A percentile compares a stretch with the other conserved stretches of the same genome.
Conservation (phyloP, 2,888 invertebrate genomes). For the Hybos culiciformis region DNA sequence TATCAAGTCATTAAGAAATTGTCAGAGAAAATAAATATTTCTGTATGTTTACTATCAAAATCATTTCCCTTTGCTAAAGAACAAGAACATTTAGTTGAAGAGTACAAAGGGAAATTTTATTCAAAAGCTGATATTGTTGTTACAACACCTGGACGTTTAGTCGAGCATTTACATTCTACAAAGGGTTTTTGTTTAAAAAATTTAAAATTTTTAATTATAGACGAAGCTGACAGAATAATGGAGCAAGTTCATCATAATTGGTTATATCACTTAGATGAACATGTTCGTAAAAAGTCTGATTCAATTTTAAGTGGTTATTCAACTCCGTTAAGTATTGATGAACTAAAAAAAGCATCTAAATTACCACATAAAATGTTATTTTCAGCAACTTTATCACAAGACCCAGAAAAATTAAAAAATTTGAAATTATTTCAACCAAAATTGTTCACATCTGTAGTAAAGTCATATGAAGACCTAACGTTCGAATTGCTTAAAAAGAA, state of each 20-base stretch:
- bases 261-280: constrained; percentile 66
- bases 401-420: constrained; percentile 86
- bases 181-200: constrained; percentile 58
- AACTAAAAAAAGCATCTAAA: constrained; percentile 20
- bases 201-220: constrained; percentile 73
- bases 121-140: constrained; percentile 66
- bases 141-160: constrained; percentile 84
- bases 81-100: constrained; percentile 47
- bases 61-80: constrained; percentile 51
- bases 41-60: constrained; percentile 56
- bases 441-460: constrained; percentile 63
- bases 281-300: constrained; percentile 41
- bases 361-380: constrained; percentile 80
- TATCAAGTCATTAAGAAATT: constrained; percentile 66
- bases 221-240: constrained; percentile 94
- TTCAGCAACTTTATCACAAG: constrained; percentile 94
- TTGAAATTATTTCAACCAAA: constrained; percentile 84
- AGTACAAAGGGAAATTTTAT: constrained; percentile 32
- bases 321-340: constrained; percentile 26
- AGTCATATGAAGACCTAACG: constrained; percentile 20
- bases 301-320: constrained; percentile 38
- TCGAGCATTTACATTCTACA: constrained; percentile 80
- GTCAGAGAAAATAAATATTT: constrained; percentile 50
- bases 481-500: constrained; percentile 11
- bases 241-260: constrained; percentile 86